Percentiles rank a stretch among this genome's conserved stretches.
These are phyloP conservation scores for Chionodraco myersi DNA, from an alignment of 2,113 vertebrate species.

Conservation along the genomic window DNA sequence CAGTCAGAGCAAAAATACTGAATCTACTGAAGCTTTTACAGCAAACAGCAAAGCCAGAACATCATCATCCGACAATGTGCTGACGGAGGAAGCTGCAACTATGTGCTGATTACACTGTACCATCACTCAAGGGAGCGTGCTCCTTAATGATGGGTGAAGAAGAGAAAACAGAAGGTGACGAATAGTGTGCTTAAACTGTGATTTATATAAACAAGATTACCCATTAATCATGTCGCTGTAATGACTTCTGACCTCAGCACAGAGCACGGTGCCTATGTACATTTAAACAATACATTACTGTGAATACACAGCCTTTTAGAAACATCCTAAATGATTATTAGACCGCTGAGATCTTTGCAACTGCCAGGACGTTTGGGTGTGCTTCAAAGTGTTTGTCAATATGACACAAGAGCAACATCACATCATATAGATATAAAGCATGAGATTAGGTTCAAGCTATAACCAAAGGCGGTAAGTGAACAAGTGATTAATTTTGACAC, in stretches of 20 bases:
- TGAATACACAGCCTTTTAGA: slow-evolving; percentile 45
- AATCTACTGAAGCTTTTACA: slow-evolving; percentile 34
- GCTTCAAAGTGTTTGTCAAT: slow-evolving; percentile 2
- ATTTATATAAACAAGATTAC: slow-evolving; percentile 74
- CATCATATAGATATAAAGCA: slow-evolving; percentile 9
- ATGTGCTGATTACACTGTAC: slow-evolving; percentile 76
- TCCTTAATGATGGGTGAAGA: slow-evolving; percentile 75
- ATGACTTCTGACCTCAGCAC: slow-evolving; percentile 70
- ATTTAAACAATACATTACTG: slow-evolving; percentile 66
- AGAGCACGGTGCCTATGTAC: slow-evolving; percentile 25
- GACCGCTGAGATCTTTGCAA: slow-evolving; percentile 28
- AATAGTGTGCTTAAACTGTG: slow-evolving; percentile 68
- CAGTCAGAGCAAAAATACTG: slow-evolving; percentile 13
- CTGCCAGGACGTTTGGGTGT: slow-evolving; percentile 26
- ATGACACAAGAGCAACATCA: slow-evolving; percentile 9
- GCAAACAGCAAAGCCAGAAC: slow-evolving; percentile 36
- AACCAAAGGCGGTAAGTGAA: background rate
- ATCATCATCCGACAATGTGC: slow-evolving; percentile 70
- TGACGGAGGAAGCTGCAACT: slow-evolving; percentile 65
- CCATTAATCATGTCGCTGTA: slow-evolving; percentile 74
- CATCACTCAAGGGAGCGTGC: slow-evolving; percentile 75
- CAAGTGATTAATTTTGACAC: slow-evolving; percentile 10
- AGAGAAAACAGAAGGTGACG: slow-evolving; percentile 73
- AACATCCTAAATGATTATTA: slow-evolving; percentile 47
- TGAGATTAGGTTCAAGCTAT: slow-evolving; percentile 13